Evolutionary conservation across 2,113 vertebrate species (phyloP).

Genomic region (Gulo gulo): DNA sequence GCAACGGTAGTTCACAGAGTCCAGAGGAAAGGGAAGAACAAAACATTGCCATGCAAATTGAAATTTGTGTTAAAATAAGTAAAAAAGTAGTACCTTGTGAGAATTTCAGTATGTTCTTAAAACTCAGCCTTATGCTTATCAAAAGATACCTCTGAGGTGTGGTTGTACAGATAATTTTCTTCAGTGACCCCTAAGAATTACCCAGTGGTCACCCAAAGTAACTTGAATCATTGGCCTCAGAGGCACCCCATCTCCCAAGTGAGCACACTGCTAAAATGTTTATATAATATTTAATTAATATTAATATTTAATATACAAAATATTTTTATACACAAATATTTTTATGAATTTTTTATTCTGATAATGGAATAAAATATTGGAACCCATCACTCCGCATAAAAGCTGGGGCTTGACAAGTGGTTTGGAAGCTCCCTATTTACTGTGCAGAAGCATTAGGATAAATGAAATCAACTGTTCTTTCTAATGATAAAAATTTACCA

Average conservation of each 20-base stretch:
- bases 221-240: neutral
- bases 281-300: neutral
- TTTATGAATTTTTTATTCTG: neutral
- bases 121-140: neutral
- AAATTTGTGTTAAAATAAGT: neutral
- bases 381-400: neutral
- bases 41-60: neutral
- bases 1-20: neutral
- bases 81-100: neutral
- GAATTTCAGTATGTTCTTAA: neutral
- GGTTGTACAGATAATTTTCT: neutral
- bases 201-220: neutral
- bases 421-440: neutral
- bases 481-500: neutral
- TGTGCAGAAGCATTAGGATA: neutral
- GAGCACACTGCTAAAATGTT: neutral
- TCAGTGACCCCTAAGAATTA: neutral
- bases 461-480: neutral
- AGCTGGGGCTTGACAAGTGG: neutral
- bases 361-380: neutral
- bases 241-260: neutral
- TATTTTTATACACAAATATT: neutral
- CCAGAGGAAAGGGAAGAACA: neutral
- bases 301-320: neutral
- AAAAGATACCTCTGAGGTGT: neutral